phyloP scores from a whole-genome alignment of 2,888 invertebrate genomes.

The Drosophila prostipennis region DNA sequence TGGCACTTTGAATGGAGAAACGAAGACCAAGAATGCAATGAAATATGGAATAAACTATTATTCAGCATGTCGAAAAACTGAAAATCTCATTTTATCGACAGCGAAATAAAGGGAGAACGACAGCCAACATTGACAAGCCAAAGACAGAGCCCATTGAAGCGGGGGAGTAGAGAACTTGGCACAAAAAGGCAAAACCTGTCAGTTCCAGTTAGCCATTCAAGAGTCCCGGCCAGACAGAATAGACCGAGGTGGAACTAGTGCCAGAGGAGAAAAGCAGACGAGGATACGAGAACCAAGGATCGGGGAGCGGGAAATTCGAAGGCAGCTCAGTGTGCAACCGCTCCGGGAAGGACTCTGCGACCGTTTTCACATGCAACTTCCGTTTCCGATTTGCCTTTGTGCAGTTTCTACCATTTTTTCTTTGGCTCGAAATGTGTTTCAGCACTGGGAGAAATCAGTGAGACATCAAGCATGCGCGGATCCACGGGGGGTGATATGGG shows the following conservation, averaged over 20 bases:
- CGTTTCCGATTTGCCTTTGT: conserved; percentile 76
- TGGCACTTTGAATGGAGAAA: conserved; percentile 1
- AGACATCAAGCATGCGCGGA: no score
- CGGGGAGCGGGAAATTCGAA: conserved; percentile 50
- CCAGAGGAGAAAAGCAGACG: background rate
- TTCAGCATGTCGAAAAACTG: conserved; percentile 65
- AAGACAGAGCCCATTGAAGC: conserved; percentile 37
- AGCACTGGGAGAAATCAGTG: conserved; percentile 1
- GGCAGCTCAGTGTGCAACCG: conserved; percentile 60
- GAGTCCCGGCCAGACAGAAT: conserved; percentile 40
- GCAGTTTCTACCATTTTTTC: conserved; percentile 19
- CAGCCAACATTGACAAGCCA: conserved; percentile 50
- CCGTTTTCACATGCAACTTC: conserved; percentile 75
- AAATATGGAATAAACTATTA: conserved; percentile 43
- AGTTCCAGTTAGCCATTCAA: conserved; percentile 68
- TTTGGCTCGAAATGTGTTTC: conserved; percentile 2
- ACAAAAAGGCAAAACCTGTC: conserved; percentile 72
- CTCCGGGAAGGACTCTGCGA: conserved; percentile 39
- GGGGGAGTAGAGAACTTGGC: conserved; percentile 34
- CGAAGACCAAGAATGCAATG: conserved; percentile 4
- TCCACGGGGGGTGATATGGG: no score
- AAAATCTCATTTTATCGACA: conserved; percentile 70
- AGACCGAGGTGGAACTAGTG: background rate
- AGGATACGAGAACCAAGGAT: conserved; percentile 1
- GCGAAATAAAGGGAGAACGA: conserved; percentile 42